Evolutionary conservation across 2,113 vertebrate species (phyloP).

Genomic region (Gymnobelideus leadbeateri): DNA sequence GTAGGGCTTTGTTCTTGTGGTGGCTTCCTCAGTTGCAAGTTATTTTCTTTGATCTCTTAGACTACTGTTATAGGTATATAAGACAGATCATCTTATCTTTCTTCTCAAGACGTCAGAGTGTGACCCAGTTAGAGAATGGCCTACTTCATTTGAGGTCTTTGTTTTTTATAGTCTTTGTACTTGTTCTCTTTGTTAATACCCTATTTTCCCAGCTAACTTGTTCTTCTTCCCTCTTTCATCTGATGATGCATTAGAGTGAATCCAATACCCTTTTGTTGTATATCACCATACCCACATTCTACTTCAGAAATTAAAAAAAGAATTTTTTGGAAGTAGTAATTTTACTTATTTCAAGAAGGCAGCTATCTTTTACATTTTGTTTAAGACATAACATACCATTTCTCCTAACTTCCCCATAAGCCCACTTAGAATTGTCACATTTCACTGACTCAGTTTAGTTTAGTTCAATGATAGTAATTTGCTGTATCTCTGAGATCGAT

Average conservation of each 20-base stretch:
- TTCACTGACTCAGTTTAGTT: constrained; percentile 19
- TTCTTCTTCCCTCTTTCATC: neutral
- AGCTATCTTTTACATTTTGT: constrained; percentile 38
- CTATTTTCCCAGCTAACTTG: neutral
- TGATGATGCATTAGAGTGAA: neutral
- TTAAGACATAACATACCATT: neutral
- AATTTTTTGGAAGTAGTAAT: constrained; percentile 14
- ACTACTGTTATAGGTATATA: neutral
- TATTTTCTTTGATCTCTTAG: constrained; percentile 1
- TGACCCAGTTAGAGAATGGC: neutral
- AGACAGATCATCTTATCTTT: neutral
- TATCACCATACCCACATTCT: neutral
- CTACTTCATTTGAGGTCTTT: neutral
- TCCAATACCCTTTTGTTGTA: constrained; percentile 38
- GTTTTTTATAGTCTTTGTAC: neutral
- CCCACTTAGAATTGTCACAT: neutral
- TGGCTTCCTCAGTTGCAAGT: neutral
- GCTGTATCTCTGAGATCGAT: neutral
- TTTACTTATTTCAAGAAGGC: constrained; percentile 12
- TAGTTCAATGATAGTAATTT: constrained; percentile 13
- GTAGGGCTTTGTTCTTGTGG: neutral
- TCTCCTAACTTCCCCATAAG: neutral
- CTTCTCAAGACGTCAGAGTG: neutral
- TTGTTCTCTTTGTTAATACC: neutral
- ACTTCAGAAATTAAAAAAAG: constrained; percentile 19